Evolutionary conservation across 35 echinoderm and acorn worm genomes (phyloP).

Genomic region (Eucidaris tribuloides): DNA sequence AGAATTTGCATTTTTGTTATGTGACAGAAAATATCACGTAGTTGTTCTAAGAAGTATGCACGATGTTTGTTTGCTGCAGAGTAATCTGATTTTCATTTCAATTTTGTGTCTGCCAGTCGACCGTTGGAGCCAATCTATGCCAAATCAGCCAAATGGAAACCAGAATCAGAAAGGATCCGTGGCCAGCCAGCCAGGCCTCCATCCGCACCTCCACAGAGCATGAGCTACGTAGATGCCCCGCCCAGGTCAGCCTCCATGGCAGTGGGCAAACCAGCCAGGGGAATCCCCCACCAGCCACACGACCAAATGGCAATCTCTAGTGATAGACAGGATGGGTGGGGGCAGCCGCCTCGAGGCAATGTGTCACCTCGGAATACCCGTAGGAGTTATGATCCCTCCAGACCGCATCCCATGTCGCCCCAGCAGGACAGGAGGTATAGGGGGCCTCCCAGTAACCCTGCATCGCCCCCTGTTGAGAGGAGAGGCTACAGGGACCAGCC

Average conservation of each 20-base stretch:
- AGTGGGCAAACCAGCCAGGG: not conserved
- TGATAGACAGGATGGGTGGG: not conserved
- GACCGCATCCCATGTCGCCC: not conserved
- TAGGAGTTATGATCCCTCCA: not conserved
- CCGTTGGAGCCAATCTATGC: conserved; percentile 60
- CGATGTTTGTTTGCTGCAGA: too few relatives aligned
- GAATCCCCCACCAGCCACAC: conserved; percentile 33
- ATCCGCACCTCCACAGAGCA: conserved; percentile 17
- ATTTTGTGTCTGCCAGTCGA: not conserved
- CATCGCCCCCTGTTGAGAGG: not conserved
- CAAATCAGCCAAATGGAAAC: conserved; percentile 50
- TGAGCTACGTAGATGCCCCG: not conserved
- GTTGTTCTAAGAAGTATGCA: too few relatives aligned
- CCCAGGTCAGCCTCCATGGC: conserved; percentile 14
- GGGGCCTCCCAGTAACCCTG: not conserved
- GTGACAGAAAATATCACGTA: too few relatives aligned
- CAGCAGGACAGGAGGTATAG: not conserved
- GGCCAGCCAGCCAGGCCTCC: conserved; percentile 13
- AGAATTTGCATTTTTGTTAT: too few relatives aligned
- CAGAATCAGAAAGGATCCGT: conserved; percentile 6
- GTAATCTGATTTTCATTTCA: too few relatives aligned
- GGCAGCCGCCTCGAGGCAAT: not conserved
- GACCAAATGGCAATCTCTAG: too few relatives aligned
- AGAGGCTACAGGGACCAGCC: not conserved
- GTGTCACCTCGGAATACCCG: not conserved